Base-by-base conservation (phyloP, 2,888 invertebrate species). In the Steinernema carpocapsae region DNA sequence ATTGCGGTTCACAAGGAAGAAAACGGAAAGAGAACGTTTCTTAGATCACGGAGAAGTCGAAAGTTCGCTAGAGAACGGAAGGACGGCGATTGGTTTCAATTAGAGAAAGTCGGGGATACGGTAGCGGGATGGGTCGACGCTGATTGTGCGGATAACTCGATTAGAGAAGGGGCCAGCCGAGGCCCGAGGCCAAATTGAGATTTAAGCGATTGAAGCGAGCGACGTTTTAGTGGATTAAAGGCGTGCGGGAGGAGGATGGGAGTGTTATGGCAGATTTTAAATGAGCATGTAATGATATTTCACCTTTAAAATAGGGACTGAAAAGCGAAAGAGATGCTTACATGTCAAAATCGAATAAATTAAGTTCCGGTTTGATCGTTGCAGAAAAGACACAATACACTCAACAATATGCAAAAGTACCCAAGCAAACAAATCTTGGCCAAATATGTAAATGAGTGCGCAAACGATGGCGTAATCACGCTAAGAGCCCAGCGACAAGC, bases 381-480 rank as follows among this genome's bases (percentile, higher is more conserved):
- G n/a, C n/a, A 37, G 37, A 37, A 37, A 37, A 37, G 37, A 37
- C n/a, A n/a, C n/a, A n/a, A n/a, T n/a, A n/a, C n/a, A 37, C 37
- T 37, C 37, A 37, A 37, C 37, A 3, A 37, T 37, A 6, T 37
- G 3, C 37, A 19, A 48, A 48, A 14, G 14, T 14, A 14, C 48
- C 48, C 3, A 48, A 48, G 4, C 48, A 19, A 4, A 19, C 17
- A 14, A 17, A 7, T 43, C 43, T 43, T 43, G 7, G 7, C 43
- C 48, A 64, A 64, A 64, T 32, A 64, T 32, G 64, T 26, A 64
- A 64, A 64, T 64, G 64, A 64, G 64, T 29, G 64, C 56, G 56
- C 56, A 17, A 48, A 64, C 2, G 64, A 64, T 64, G 29, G 64
- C 64, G 64, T 64, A 64, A 64, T 64, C 64, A 64, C 64, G 64